A percentile compares a stretch with the other conserved stretches of the same genome.
Evolutionary conservation across 2,888 invertebrate genomes (phyloP).

Genomic region (Saturnia japonica): DNA sequence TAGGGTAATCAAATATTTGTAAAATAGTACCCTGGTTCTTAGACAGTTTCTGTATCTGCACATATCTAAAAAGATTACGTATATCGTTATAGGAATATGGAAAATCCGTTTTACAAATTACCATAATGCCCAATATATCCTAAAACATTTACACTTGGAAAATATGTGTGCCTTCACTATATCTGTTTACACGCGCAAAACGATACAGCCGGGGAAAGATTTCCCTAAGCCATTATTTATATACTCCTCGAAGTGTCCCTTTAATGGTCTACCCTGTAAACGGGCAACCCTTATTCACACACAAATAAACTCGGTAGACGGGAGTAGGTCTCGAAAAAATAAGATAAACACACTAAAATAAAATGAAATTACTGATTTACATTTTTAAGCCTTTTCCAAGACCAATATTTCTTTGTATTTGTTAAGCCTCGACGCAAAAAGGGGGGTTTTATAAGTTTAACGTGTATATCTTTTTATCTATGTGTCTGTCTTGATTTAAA

Average conservation of each 20-base stretch:
- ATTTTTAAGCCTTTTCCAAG: background rate
- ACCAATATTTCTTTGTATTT: background rate
- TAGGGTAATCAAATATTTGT: too few species aligned
- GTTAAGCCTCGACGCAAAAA: too few species aligned
- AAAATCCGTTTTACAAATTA: background rate
- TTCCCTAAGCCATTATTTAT: slow-evolving; percentile 42
- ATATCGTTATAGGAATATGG: too few species aligned
- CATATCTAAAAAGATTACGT: too few species aligned
- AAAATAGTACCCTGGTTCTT: too few species aligned
- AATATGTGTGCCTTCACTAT: slow-evolving; percentile 1
- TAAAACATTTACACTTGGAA: slow-evolving; percentile 12
- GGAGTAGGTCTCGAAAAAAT: background rate
- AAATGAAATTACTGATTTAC: slow-evolving; percentile 5
- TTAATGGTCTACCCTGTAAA: slow-evolving; percentile 34
- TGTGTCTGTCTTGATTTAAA: too few species aligned
- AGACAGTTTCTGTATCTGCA: too few species aligned
- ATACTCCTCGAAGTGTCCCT: slow-evolving; percentile 41
- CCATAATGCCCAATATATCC: background rate
- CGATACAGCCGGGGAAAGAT: slow-evolving; percentile 22
- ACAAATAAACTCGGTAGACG: slow-evolving; percentile 32
- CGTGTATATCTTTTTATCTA: too few species aligned
- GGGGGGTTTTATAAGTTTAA: too few species aligned
- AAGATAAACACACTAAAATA: background rate
- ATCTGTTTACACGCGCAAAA: slow-evolving; percentile 1
- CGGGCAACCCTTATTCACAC: slow-evolving; percentile 36